Evolutionary conservation across 2,888 invertebrate species (phyloP), one percentile per base, ranked within the genome.

Genomic region (Allolobophora icterica): DNA sequence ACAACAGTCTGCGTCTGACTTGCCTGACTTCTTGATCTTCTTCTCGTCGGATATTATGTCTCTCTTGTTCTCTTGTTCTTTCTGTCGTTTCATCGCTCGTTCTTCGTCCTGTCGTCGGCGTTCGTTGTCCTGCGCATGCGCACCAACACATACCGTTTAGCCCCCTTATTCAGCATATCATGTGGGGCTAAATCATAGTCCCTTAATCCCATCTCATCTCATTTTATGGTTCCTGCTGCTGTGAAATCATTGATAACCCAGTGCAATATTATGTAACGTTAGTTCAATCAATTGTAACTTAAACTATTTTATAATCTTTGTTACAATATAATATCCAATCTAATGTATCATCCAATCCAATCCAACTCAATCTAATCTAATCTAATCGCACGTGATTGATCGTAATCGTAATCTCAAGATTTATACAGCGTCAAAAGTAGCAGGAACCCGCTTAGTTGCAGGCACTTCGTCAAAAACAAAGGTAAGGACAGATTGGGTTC

Each of bases 11-110:
- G 71, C n/a, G 0, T 30, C 15, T n/a, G 71, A 87, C 34, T 87
- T 87, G 24, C 87, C 87, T 87, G 87, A 13, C 11, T 87, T 87
- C 24, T 87, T 87, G 87, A 35, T 87, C n/a, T 35, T 38, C 35
- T 33, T 33, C 21, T 35, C 34, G 34, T 24, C 87, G 15, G 35
- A n/a, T n/a, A n/a, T n/a, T n/a, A n/a, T 4, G 21, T 87, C 38
- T 87, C 35, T 87, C 21, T 38, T 87, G 35, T 87, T 87, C 87
- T 87, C 87, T 35, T 87, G 87, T 93, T 98, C 97, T 91, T 97
- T 97, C 89, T 97, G 96, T 91, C 98, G 96, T 5, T 97, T 97
- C 90, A 97, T 97, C 0, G 98, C 97, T 95, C 98, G 98, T 95
- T 98, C 98, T 95, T 99, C 98, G 94, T 98, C 97, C 52, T 97